These are phyloP conservation scores for Brenthis ino DNA, from an alignment of 2,888 invertebrate genomes.

Conservation along the genomic window DNA sequence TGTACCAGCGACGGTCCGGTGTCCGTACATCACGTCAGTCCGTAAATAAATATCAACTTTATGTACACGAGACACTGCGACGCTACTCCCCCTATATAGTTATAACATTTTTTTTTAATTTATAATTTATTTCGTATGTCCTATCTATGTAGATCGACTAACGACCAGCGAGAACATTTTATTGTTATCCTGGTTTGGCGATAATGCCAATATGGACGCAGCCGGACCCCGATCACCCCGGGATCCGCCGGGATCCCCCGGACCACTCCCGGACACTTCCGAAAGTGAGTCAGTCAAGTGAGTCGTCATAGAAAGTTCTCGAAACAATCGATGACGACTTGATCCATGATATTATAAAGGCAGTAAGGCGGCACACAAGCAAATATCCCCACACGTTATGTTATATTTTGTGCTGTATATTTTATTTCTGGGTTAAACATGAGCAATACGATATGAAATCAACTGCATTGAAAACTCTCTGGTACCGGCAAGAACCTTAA, in stretches of 20 bases:
- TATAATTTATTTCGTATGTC: conserved; percentile 81
- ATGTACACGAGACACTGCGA: conserved; percentile 76
- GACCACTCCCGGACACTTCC: neutral
- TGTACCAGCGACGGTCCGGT: conserved; percentile 50
- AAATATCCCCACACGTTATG: neutral
- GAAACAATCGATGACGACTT: conserved; percentile 14
- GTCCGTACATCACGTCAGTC: conserved; percentile 49
- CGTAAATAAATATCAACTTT: conserved; percentile 78
- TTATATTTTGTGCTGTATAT: conserved; percentile 10
- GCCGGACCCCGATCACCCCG: conserved; percentile 1
- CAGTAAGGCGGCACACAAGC: conserved; percentile 34
- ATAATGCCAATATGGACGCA: conserved; percentile 6
- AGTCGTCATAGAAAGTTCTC: no score
- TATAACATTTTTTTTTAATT: conserved; percentile 71
- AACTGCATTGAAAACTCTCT: neutral
- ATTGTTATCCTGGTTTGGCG: conserved; percentile 10
- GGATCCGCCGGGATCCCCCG: neutral
- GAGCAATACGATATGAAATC: neutral
- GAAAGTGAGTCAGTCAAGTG: no score
- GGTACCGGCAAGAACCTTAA: conserved; percentile 11
- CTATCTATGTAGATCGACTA: conserved; percentile 77
- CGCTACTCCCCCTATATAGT: conserved; percentile 59
- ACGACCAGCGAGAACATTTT: conserved; percentile 23
- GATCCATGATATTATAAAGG: conserved; percentile 39
- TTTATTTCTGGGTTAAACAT: neutral